Evolutionary conservation across 2,113 vertebrate genomes (phyloP).

Genomic region (Colistium nudipinnis): DNA sequence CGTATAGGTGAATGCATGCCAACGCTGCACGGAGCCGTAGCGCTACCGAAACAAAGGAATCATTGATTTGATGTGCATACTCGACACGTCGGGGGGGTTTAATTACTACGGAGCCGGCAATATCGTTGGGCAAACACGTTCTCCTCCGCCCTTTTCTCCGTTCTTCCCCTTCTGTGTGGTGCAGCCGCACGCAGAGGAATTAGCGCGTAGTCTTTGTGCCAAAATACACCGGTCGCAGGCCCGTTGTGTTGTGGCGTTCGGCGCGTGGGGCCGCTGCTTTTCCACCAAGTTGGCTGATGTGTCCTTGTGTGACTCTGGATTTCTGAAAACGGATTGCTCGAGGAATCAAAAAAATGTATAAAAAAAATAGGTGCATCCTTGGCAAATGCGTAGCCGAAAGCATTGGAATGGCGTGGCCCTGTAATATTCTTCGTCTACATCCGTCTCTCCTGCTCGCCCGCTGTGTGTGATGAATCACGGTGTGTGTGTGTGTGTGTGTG

Average conservation of each 20-base stretch:
- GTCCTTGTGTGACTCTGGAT: too few relatives aligned
- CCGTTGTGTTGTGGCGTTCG: constrained; percentile 1
- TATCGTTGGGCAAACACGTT: constrained; percentile 7
- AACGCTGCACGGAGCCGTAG: constrained; percentile 4
- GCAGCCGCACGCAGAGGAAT: constrained; percentile 8
- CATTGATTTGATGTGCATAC: constrained; percentile 26
- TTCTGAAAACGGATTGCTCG: not conserved
- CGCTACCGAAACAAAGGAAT: not conserved
- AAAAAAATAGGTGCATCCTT: not conserved
- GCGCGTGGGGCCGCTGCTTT: not conserved
- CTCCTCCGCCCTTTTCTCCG: not conserved
- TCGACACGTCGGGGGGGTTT: constrained; percentile 19
- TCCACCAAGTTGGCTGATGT: not conserved
- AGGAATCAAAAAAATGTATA: too few relatives aligned
- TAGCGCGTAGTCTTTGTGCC: constrained; percentile 29
- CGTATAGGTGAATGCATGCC: not conserved
- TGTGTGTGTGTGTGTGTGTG: too few relatives aligned
- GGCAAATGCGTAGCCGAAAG: not conserved
- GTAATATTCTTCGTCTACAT: constrained; percentile 2
- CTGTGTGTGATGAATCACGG: constrained; percentile 27
- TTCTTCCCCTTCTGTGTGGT: constrained; percentile 10
- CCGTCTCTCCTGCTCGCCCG: not conserved
- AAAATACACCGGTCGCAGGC: not conserved
- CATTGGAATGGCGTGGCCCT: not conserved
- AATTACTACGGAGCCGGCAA: constrained; percentile 31